These are phyloP conservation scores for Papilio protenor DNA, from an alignment of 2,888 invertebrate species.

Conservation along the genomic window DNA sequence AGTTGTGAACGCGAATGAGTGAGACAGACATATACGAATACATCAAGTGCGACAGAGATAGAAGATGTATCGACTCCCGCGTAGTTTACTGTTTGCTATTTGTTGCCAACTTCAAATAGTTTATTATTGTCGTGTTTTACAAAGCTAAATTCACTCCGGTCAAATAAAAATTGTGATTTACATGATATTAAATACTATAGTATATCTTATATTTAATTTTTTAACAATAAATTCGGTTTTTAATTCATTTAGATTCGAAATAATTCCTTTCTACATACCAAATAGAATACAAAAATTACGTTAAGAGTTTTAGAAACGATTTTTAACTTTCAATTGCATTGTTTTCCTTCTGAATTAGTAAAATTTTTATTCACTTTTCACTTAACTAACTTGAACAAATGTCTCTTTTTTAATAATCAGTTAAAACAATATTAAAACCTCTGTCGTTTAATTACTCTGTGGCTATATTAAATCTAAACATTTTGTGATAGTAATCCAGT, in stretches of 20 bases:
- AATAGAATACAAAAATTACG: neutral
- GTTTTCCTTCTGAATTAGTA: neutral
- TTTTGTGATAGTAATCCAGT: neutral
- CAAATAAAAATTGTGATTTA: neutral
- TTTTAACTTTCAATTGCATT: neutral
- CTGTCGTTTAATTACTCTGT: too few species aligned
- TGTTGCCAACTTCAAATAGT: neutral
- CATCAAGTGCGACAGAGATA: neutral
- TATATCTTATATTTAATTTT: constrained; percentile 29
- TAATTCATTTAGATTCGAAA: neutral
- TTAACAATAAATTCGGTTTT: constrained; percentile 33
- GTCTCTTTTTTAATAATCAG: neutral
- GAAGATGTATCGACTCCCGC: neutral
- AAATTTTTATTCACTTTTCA: neutral
- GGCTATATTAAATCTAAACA: neutral
- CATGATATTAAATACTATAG: neutral
- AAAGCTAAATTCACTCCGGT: constrained; percentile 4
- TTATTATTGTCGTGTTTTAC: neutral
- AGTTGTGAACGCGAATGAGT: neutral
- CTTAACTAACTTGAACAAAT: neutral
- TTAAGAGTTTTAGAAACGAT: neutral
- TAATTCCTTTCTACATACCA: neutral
- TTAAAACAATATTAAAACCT: neutral
- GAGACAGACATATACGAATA: neutral
- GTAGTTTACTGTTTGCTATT: neutral